Conservation (phyloP, 2,797 vertebrate species). For the Myiothlypis coronata region DNA sequence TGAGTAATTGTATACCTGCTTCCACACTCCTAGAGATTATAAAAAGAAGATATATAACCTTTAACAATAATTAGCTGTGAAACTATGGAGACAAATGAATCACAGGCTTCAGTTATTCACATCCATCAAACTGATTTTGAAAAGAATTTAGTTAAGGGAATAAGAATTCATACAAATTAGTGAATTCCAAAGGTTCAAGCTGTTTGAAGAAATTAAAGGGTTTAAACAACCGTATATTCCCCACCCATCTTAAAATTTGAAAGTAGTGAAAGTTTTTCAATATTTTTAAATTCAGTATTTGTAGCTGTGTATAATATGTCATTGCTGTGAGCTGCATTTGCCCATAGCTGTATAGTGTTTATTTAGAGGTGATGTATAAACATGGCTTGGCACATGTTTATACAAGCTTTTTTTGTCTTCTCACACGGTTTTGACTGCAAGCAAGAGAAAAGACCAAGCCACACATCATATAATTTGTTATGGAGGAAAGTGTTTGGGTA, state of each 20-base stretch:
- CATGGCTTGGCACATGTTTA: background rate
- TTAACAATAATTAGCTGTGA: background rate
- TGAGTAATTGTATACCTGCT: background rate
- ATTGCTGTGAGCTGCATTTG: background rate
- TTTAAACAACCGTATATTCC: background rate
- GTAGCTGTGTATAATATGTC: background rate
- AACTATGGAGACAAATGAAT: background rate
- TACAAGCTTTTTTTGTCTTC: background rate
- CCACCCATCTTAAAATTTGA: background rate
- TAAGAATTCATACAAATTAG: background rate
- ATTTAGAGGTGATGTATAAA: background rate
- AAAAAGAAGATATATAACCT: background rate
- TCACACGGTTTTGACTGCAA: background rate
- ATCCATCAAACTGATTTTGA: background rate
- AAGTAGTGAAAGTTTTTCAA: background rate
- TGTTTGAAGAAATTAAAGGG: background rate
- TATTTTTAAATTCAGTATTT: background rate
- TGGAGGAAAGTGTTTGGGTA: background rate
- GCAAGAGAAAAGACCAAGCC: background rate
- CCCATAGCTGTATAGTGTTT: background rate
- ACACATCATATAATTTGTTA: background rate
- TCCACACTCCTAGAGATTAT: background rate
- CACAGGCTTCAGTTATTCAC: background rate
- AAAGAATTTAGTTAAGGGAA: background rate
- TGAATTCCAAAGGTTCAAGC: background rate